Evolutionary conservation across 2,113 vertebrate genomes (phyloP).

Genomic region (Columbina picui): DNA sequence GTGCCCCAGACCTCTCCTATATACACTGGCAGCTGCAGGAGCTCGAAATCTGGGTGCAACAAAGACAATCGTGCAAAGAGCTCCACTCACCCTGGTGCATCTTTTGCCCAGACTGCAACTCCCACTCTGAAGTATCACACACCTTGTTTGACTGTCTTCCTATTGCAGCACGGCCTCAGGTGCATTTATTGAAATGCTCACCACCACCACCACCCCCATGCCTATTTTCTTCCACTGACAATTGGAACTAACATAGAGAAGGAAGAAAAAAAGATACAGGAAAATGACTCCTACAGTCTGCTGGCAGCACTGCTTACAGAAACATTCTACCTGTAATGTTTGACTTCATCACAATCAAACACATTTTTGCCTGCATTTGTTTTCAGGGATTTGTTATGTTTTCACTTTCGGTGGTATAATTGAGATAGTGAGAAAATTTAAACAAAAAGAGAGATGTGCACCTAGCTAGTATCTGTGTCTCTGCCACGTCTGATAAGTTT

Average conservation of each 20-base stretch:
- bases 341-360: background rate
- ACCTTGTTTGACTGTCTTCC: rapidly evolving
- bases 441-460: background rate
- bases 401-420: background rate
- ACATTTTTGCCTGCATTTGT: background rate
- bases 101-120: background rate
- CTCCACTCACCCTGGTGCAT: background rate
- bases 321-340: background rate
- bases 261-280: background rate
- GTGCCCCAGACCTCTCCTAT: background rate
- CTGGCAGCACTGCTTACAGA: background rate
- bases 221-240: background rate
- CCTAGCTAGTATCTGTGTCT: background rate
- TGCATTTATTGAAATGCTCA: background rate
- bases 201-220: too few relatives aligned
- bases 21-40: background rate
- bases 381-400: background rate
- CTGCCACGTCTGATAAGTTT: background rate
- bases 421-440: background rate
- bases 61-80: background rate
- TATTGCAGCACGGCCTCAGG: background rate
- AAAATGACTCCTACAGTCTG: background rate
- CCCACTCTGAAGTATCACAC: background rate
- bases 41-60: background rate
- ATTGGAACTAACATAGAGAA: background rate